Base-by-base conservation (phyloP, 1,140 invertebrate genomes). In the Caerostris darwini region DNA sequence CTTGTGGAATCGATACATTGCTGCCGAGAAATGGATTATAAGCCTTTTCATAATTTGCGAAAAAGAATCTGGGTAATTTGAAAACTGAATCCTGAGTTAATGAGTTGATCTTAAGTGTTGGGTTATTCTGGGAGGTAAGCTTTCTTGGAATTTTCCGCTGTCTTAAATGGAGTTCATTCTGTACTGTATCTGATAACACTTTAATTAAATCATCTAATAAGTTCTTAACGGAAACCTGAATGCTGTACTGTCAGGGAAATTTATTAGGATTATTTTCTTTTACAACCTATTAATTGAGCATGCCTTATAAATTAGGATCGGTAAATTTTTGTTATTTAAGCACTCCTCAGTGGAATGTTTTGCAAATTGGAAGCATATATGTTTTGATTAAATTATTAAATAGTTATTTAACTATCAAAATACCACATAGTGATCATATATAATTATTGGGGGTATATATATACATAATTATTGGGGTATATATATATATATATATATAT, bases 131-230 rank as follows among this genome's bases (percentile, higher is more conserved):
- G n/a, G 10, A 19, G 19, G 19, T 34, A 71, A 71, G 69, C 19
- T 34, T 71, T 34, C 69, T 7, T 19, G 3, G 19, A n/a, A 19
- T 8, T 8, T 7, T 71, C 34, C 19, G 7, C n/a, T n/a, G 34
- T 71, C 69, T 71, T 50, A 71, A 83, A 83, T 14, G 53, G 81
- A 57, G 81, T 57, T 83, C 81, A 83, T 83, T 83, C 17, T 83
- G 54, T 71, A n/a, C 19, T 57, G 81, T 10, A 56, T 57, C 81
- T 83, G 81, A 83, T 83, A 83, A 6, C 81, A 53, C 54, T 83
- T 83, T 83, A 17, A 54, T 83, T 83, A 83, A 83, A 12, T 83
- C 10, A 83, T 57, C 50, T 83, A 83, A 83, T 57, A 53, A 57
- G 53, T n/a, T n/a, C 19, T 71, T 71, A 71, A 50, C 69, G 34